Evolutionary conservation across 2,797 vertebrate genomes (phyloP).

Genomic region (Huso huso): DNA sequence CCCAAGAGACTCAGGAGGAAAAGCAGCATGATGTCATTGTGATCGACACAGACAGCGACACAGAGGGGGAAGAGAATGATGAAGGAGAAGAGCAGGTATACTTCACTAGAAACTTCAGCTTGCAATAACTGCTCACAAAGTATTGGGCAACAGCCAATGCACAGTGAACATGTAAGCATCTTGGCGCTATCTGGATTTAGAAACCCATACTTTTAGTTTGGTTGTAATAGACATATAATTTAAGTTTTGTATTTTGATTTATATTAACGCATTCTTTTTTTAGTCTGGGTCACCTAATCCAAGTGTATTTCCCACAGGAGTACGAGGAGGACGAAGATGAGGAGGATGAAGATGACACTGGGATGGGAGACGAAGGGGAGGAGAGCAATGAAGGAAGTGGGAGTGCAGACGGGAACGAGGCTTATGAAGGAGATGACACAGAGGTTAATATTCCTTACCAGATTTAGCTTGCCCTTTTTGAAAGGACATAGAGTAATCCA

Average conservation of each 20-base stretch:
- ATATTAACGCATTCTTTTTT: too few relatives aligned
- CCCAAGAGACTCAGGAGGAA: constrained; percentile 63
- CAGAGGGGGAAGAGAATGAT: constrained; percentile 81
- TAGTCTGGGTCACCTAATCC: too few relatives aligned
- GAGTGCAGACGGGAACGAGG: constrained; percentile 84
- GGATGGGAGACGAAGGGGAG: constrained; percentile 86
- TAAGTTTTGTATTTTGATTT: too few relatives aligned
- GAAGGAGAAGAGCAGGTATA: constrained; percentile 79
- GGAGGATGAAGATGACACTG: constrained; percentile 81
- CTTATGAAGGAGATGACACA: constrained; percentile 81
- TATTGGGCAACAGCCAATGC: too few relatives aligned
- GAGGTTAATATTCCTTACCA: constrained; percentile 56
- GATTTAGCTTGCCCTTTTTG: too few relatives aligned
- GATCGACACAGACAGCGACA: constrained; percentile 88
- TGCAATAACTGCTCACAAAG: too few relatives aligned
- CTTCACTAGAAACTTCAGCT: too few relatives aligned
- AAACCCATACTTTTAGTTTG: too few relatives aligned
- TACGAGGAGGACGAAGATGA: constrained; percentile 80
- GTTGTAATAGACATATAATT: too few relatives aligned
- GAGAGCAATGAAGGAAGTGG: constrained; percentile 86
- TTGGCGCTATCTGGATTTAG: too few relatives aligned
- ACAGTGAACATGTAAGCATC: too few relatives aligned
- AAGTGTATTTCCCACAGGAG: constrained; percentile 53
- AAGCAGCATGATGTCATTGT: constrained; percentile 82
- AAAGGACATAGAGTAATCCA: too few relatives aligned